Percentiles rank a stretch among this genome's conserved stretches.
Evolutionary conservation across 2,888 invertebrate species (phyloP).

Genomic region (Byasa hedistus): DNA sequence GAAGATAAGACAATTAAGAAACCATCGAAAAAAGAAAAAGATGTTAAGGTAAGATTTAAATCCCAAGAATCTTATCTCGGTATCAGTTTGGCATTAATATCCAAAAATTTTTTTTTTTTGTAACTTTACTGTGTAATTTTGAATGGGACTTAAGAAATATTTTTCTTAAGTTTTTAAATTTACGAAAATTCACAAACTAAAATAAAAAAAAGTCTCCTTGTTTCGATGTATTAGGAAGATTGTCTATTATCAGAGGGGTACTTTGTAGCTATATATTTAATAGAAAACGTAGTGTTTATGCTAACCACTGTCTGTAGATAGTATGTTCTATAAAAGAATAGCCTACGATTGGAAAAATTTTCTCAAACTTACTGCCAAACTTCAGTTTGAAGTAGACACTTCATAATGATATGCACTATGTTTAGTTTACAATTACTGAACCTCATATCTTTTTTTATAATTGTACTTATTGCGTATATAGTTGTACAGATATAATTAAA

Average conservation of each 20-base stretch:
- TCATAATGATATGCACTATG: too few species aligned
- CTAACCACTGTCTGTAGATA: slow-evolving; percentile 4
- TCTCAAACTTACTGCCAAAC: too few species aligned
- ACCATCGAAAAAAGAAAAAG: slow-evolving; percentile 61
- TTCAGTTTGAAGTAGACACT: too few species aligned
- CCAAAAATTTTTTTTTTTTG: background rate
- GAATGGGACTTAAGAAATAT: background rate
- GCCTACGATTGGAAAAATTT: slow-evolving; percentile 3
- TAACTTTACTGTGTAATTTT: background rate
- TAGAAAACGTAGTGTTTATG: slow-evolving; percentile 11
- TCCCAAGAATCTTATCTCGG: background rate
- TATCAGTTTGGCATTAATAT: background rate
- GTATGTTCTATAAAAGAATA: too few species aligned
- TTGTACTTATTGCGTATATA: background rate
- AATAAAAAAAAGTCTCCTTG: slow-evolving; percentile 41
- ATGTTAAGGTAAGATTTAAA: slow-evolving; percentile 52
- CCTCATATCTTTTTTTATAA: slow-evolving; percentile 9
- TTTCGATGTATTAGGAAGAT: slow-evolving; percentile 29
- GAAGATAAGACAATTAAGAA: slow-evolving; percentile 71
- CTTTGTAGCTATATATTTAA: slow-evolving; percentile 5
- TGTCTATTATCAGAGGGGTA: slow-evolving; percentile 30
- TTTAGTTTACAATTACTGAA: background rate
- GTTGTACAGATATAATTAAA: slow-evolving; percentile 5
- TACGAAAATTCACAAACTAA: slow-evolving; percentile 51
- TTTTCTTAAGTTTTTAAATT: background rate